Evolutionary conservation across 1,140 invertebrate species (phyloP).

Genomic region (Papilio glaucus): DNA sequence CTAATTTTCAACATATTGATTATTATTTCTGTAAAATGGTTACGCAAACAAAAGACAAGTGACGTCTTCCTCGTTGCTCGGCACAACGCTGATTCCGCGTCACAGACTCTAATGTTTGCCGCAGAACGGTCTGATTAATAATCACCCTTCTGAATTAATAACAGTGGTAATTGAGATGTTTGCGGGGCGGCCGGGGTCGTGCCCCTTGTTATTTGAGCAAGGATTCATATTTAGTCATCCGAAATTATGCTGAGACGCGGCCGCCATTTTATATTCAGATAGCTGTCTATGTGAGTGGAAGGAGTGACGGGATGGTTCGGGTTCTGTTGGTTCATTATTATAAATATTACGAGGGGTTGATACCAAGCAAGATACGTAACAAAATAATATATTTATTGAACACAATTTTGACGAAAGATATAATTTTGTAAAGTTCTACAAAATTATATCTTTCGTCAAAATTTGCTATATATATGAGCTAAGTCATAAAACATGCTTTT

Average conservation of each 20-base stretch:
- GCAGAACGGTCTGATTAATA: conserved; percentile 57
- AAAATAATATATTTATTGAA: background rate
- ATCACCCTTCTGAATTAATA: conserved; percentile 66
- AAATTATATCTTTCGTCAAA: too few species aligned
- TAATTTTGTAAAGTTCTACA: too few species aligned
- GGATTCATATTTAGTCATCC: conserved; percentile 61
- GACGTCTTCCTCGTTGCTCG: background rate
- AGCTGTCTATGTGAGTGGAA: conserved; percentile 29
- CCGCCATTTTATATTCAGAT: conserved; percentile 50
- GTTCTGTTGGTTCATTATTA: conserved; percentile 21
- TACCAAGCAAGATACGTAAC: background rate
- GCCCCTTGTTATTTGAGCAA: conserved; percentile 56
- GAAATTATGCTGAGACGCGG: conserved; percentile 58
- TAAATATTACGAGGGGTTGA: conserved; percentile 1
- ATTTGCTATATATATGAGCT: too few species aligned
- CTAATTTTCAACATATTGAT: too few species aligned
- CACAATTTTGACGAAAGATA: too few species aligned
- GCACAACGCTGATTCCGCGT: conserved; percentile 39
- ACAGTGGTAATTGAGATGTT: conserved; percentile 71
- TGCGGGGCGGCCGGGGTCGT: conserved; percentile 47
- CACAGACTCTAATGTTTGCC: conserved; percentile 48
- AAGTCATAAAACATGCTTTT: too few species aligned
- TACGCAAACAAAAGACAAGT: background rate
- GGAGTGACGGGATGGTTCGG: conserved; percentile 37
- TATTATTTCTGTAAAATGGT: background rate